Evolutionary conservation across 2,113 vertebrate genomes (phyloP), one percentile per base, ranked within the genome.

Genomic region (Phalacrocorax aristotelis): DNA sequence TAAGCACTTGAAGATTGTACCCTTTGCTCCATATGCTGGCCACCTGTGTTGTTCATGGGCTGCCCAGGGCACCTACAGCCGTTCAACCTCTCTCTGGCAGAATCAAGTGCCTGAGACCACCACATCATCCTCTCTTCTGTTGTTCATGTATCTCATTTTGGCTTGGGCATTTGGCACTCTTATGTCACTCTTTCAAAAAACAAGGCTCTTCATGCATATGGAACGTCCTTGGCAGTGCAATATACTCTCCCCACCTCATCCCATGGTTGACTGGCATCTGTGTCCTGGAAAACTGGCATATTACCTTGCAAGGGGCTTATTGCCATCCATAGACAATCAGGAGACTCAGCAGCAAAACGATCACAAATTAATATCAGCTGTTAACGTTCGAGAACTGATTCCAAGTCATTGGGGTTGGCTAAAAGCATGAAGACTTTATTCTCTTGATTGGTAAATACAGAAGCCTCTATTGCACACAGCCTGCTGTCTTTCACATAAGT

Each of bases 321-420:
- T 96, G 96, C 96, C 96, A 95, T 92, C 81, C 92, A 74, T 12
- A 93, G 86, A 77, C 58, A 57, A 74, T 64, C 48, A 61, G 68
- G 64, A 95, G 81, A 82, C 92, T 96, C 75, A 4, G 89, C 87
- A 93, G 89, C 82, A 96, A 95, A 97, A 57, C 84, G 74, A 85
- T 95, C 94, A 83, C 76, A 97, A 95, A 94, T 91, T 60, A 94
- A 52, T 95, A 89, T 97, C 95, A 97, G 66, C 80, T 95, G 90
- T 82, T 94, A 91, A 68, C 22, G 2, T 93, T 97, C 78, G 83
- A 66, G 62, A 93, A 78, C 72, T 44, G 77, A 62, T 93, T 89
- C 92, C 89, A 94, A 95, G 62, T 64, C 90, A 46, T 18, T 48
- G 72, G 54, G 26, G 32, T 38, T 87, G 74, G 68, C 94, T 65